Conservation (phyloP, 2,113 vertebrate species). For the Bettongia penicillata region DNA sequence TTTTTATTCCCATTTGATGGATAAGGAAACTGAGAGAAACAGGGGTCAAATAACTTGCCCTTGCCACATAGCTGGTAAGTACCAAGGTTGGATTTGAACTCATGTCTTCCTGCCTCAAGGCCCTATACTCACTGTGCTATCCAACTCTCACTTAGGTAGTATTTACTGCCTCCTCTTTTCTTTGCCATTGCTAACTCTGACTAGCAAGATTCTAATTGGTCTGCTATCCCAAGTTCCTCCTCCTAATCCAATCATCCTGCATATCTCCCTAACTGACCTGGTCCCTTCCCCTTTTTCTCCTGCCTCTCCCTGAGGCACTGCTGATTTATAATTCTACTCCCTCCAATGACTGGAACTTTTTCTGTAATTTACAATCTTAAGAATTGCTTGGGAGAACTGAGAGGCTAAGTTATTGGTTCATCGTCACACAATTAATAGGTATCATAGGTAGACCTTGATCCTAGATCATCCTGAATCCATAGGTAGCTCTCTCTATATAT, state of each 20-base stretch:
- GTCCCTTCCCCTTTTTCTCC: background rate
- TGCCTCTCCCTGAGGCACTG: too few relatives aligned
- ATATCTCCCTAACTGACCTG: background rate
- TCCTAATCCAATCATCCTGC: background rate
- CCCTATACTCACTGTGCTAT: background rate
- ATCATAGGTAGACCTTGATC: background rate
- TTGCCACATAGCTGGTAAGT: background rate
- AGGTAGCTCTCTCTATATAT: background rate
- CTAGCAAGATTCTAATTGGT: too few relatives aligned
- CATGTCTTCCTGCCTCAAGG: background rate
- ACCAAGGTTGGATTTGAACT: background rate
- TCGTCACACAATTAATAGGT: background rate
- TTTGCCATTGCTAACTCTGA: background rate
- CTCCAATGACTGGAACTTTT: background rate
- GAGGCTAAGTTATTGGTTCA: background rate
- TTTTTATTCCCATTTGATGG: background rate
- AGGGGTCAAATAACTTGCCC: background rate
- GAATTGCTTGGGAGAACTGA: background rate
- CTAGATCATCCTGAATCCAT: background rate
- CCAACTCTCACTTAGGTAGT: too few relatives aligned
- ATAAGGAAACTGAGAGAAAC: background rate
- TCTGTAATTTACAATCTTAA: background rate
- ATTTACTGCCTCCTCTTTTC: background rate
- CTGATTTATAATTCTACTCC: background rate
- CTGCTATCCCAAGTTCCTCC: background rate